These are phyloP conservation scores for Melanostoma mellinum DNA, from an alignment of 2,888 invertebrate genomes.

Conservation along the genomic window DNA sequence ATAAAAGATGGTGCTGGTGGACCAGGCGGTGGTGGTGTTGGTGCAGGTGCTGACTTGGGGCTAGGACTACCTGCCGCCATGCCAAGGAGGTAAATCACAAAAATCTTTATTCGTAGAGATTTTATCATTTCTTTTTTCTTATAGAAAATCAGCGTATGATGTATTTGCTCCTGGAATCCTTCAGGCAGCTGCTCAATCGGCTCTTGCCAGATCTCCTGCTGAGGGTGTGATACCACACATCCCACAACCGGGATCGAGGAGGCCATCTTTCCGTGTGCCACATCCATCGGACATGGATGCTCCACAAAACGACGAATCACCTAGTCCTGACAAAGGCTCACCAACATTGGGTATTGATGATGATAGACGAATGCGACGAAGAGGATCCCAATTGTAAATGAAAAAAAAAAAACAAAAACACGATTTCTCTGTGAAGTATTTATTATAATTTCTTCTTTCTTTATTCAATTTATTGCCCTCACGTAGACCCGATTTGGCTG, in stretches of 20 bases:
- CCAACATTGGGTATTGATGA: conserved; percentile 87
- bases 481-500: conserved; percentile 89
- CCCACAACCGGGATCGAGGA: conserved; percentile 82
- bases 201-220: conserved; percentile 79
- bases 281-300: conserved; percentile 83
- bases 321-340: conserved; percentile 83
- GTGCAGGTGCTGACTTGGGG: conserved; percentile 82
- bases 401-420: conserved; percentile 16
- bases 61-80: conserved; percentile 87
- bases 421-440: conserved; percentile 14
- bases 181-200: conserved; percentile 80
- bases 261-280: conserved; percentile 86
- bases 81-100: conserved; percentile 85
- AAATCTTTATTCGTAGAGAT: neutral
- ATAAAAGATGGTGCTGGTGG: conserved; percentile 82
- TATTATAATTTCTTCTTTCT: neutral
- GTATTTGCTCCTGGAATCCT: conserved; percentile 87
- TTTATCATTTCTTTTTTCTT: neutral
- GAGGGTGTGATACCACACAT: conserved; percentile 80
- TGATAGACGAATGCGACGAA: conserved; percentile 87
- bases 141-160: conserved; percentile 89
- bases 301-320: conserved; percentile 82
- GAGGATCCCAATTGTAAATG: conserved; percentile 90
- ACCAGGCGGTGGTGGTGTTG: conserved; percentile 73
- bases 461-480: conserved; percentile 29